Evolutionary conservation across 2,797 vertebrate genomes (phyloP).

Genomic region (Microctenopoma stevenorrisi): DNA sequence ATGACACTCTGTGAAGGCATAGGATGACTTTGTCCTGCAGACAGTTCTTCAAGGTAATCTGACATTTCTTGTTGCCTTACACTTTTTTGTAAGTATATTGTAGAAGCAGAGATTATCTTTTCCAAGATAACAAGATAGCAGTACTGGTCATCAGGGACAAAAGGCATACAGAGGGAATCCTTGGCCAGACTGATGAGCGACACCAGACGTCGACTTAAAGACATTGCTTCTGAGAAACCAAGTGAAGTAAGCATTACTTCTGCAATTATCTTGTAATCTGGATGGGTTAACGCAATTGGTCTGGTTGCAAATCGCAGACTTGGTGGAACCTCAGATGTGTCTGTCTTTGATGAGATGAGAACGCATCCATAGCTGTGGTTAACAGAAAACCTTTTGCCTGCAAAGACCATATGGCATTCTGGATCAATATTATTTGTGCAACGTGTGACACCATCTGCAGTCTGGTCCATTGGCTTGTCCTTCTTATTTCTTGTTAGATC

Average conservation of each 20-base stretch:
- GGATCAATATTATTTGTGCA: slow-evolving; percentile 29
- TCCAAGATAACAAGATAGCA: slow-evolving; percentile 78
- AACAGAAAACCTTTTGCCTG: slow-evolving; percentile 74
- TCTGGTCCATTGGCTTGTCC: slow-evolving; percentile 5
- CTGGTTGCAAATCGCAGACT: slow-evolving; percentile 82
- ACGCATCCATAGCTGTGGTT: slow-evolving; percentile 84
- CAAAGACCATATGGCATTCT: slow-evolving; percentile 65
- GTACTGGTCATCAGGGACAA: slow-evolving; percentile 49
- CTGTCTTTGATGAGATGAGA: slow-evolving; percentile 72
- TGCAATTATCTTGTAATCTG: slow-evolving; percentile 80
- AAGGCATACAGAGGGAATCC: slow-evolving; percentile 78
- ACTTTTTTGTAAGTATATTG: slow-evolving; percentile 60
- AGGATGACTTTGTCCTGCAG: slow-evolving; percentile 7
- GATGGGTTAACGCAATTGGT: slow-evolving; percentile 81
- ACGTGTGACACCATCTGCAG: neutral
- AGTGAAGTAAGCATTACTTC: slow-evolving; percentile 84
- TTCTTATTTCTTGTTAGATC: slow-evolving; percentile 45
- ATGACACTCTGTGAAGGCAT: slow-evolving; percentile 8
- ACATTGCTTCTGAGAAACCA: slow-evolving; percentile 83
- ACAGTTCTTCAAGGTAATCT: slow-evolving; percentile 5
- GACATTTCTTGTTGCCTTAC: slow-evolving; percentile 26
- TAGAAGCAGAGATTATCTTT: slow-evolving; percentile 78
- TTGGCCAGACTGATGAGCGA: slow-evolving; percentile 81
- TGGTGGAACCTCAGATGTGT: slow-evolving; percentile 71
- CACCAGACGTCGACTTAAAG: slow-evolving; percentile 80